A percentile compares a stretch with the other conserved stretches of the same genome.
phyloP scores from a whole-genome alignment of 2,888 invertebrate species.

The Sabellastarte sp. region DNA sequence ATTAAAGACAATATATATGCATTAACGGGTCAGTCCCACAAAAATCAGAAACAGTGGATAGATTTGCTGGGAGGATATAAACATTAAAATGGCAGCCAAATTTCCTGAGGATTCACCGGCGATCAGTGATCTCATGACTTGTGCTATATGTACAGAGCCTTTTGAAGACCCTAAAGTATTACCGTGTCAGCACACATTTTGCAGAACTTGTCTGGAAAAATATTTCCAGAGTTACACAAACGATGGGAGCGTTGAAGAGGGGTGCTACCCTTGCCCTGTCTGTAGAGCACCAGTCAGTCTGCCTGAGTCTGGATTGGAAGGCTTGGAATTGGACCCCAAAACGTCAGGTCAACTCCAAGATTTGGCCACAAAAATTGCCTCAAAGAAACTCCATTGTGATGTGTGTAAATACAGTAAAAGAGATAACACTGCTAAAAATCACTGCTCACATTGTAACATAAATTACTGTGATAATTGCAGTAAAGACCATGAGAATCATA shows the following conservation, averaged over 20 bases:
- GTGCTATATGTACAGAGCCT: conserved; percentile 26
- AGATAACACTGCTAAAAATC: conserved; percentile 21
- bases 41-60: too few species aligned
- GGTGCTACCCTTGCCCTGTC: conserved; percentile 27
- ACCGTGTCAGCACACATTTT: conserved; percentile 29
- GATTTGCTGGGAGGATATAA: too few species aligned
- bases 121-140: conserved; percentile 3
- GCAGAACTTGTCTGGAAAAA: conserved; percentile 22
- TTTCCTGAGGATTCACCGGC: conserved; percentile 13
- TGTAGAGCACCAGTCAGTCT: conserved; percentile 19
- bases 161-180: conserved; percentile 24
- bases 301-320: conserved; percentile 15
- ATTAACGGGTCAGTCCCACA: too few species aligned
- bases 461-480: conserved; percentile 27
- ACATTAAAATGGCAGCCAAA: conserved; percentile 18
- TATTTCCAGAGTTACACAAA: conserved; percentile 17
- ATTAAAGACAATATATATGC: too few species aligned
- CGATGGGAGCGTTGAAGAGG: conserved; percentile 6
- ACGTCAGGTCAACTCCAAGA: conserved; percentile 13
- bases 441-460: conserved; percentile 27
- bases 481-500: conserved; percentile 23
- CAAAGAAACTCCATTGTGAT: conserved; percentile 23
- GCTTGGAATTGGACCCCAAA: conserved; percentile 1
- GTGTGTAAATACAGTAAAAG: conserved; percentile 26
- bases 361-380: conserved; percentile 19